Evolutionary conservation across 2,113 vertebrate species (phyloP).

Genomic region (Lasiurus cinereus): DNA sequence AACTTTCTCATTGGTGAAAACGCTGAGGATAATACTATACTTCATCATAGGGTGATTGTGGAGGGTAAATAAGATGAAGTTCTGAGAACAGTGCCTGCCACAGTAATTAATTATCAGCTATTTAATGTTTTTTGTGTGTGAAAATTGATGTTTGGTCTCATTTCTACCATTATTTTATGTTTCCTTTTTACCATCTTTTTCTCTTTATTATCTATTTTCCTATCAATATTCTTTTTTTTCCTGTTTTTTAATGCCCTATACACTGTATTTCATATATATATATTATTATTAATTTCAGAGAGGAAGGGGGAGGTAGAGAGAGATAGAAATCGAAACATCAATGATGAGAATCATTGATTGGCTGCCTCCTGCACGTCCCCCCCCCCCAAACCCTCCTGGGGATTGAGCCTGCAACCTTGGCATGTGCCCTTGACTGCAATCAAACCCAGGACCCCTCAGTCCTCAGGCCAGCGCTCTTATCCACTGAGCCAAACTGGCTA

Average conservation of each 20-base stretch:
- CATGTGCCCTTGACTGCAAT: too few relatives aligned
- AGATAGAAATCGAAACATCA: too few relatives aligned
- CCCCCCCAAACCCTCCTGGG: too few relatives aligned
- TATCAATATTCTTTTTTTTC: neutral
- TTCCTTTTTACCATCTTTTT: neutral
- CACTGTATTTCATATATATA: neutral
- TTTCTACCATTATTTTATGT: constrained; percentile 19
- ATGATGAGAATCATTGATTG: too few relatives aligned
- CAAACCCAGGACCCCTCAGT: too few relatives aligned
- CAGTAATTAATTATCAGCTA: neutral
- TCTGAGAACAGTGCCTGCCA: neutral
- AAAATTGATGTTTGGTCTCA: neutral
- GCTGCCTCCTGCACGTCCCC: too few relatives aligned
- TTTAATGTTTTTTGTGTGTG: neutral
- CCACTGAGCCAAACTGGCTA: too few relatives aligned
- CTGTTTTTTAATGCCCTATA: too few relatives aligned
- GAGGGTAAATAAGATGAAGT: neutral
- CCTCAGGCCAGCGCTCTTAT: too few relatives aligned
- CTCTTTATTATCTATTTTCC: neutral
- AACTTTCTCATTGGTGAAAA: neutral
- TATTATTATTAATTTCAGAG: neutral
- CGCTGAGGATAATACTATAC: neutral
- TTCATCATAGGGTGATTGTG: neutral
- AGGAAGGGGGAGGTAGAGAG: too few relatives aligned
- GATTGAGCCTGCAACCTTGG: too few relatives aligned